Evolutionary conservation across 2,888 invertebrate genomes (phyloP).

Genomic region (Dichetophora obliterata): DNA sequence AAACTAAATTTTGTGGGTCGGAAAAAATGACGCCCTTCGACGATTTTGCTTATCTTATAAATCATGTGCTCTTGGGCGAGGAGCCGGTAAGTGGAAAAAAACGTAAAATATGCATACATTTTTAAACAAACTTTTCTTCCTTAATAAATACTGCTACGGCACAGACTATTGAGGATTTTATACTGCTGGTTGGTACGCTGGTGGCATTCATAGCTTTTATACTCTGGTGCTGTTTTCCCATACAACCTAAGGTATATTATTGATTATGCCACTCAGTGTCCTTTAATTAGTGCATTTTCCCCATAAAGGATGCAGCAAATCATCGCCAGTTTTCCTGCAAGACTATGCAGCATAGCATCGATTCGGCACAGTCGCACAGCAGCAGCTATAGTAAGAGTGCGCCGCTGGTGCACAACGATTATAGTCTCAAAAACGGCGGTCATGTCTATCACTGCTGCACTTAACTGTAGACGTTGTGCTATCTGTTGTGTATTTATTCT

Average conservation of each 20-base stretch:
- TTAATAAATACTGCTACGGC: not conserved
- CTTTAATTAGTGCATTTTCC: not conserved
- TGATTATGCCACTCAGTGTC: too few species aligned
- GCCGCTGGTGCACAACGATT: conserved; percentile 65
- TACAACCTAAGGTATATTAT: conserved; percentile 70
- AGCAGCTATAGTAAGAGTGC: conserved; percentile 63
- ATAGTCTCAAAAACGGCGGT: conserved; percentile 61
- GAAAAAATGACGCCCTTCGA: conserved; percentile 73
- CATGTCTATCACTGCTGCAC: conserved; percentile 68
- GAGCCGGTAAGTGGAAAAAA: conserved; percentile 72
- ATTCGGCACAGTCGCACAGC: conserved; percentile 52
- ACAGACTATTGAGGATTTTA: conserved; percentile 76
- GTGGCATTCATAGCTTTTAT: conserved; percentile 77
- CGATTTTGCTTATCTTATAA: conserved; percentile 74
- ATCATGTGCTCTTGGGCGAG: conserved; percentile 74
- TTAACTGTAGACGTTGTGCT: conserved; percentile 52
- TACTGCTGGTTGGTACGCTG: conserved; percentile 74
- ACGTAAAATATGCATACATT: not conserved
- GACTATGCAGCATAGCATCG: conserved; percentile 62
- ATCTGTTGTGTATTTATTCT: not conserved
- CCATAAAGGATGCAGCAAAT: conserved; percentile 62
- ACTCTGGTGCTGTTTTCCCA: conserved; percentile 76
- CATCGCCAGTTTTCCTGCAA: conserved; percentile 69
- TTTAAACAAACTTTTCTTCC: not conserved
- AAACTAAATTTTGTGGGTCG: not conserved